A percentile compares a stretch with the other conserved stretches of the same genome.
These are phyloP conservation scores for Brachionus manjavacas DNA, from an alignment of 1,140 invertebrate species.

Conservation along the genomic window DNA sequence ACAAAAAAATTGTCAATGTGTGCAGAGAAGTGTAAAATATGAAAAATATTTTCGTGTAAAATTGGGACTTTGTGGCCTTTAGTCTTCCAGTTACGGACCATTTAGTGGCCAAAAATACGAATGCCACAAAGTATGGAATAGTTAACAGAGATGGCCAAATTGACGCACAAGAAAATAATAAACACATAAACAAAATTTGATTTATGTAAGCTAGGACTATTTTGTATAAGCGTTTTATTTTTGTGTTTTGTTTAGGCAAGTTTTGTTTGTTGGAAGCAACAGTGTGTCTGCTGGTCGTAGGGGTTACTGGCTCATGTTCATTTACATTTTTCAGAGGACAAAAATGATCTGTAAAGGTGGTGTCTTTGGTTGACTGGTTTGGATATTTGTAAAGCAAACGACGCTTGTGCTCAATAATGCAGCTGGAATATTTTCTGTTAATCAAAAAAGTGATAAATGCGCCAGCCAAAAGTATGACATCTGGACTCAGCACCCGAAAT, in stretches of 20 bases:
- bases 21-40: conserved; percentile 72
- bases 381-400: not conserved
- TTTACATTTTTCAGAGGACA: conserved; percentile 20
- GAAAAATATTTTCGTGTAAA: conserved; percentile 55
- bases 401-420: not conserved
- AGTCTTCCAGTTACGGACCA: conserved; percentile 68
- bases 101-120: conserved; percentile 76
- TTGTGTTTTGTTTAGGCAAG: not conserved
- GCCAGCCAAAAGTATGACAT: not conserved
- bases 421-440: not conserved
- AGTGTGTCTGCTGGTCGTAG: not conserved
- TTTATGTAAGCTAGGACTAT: not conserved
- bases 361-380: conserved; percentile 19
- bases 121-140: conserved; percentile 77
- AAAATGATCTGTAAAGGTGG: conserved; percentile 32
- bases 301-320: not conserved
- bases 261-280: not conserved
- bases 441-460: not conserved
- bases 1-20: conserved; percentile 70
- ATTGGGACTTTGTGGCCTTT: conserved; percentile 67
- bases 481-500: not conserved
- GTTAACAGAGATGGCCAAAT: conserved; percentile 65
- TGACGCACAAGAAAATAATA: not conserved
- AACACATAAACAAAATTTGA: not conserved
- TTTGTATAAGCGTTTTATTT: not conserved